A percentile compares a stretch with the other conserved stretches of the same genome.
phyloP scores from a whole-genome alignment of 2,888 invertebrate species.

The Temnothorax rugatulus region DNA sequence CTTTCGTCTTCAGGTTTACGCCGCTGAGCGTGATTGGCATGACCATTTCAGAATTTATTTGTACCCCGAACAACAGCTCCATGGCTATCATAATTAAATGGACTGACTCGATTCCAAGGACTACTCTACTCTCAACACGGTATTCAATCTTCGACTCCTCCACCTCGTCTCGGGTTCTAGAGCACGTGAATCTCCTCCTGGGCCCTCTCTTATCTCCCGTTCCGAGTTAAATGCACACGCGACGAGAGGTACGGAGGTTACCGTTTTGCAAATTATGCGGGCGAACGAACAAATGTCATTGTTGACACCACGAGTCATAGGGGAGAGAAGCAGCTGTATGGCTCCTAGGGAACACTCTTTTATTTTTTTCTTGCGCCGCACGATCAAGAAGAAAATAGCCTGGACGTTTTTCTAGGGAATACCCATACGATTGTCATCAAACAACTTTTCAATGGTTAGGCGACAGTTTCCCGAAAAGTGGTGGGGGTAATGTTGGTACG shows the following conservation, averaged over 20 bases:
- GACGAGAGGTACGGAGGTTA: not conserved
- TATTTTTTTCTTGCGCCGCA: not conserved
- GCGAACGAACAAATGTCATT: constrained; percentile 3
- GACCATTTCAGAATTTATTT: constrained; percentile 87
- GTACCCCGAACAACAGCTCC: constrained; percentile 86
- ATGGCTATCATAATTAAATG: constrained; percentile 73
- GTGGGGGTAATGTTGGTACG: no score
- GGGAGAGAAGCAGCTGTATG: not conserved
- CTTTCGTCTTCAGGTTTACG: constrained; percentile 89
- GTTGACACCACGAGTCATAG: not conserved
- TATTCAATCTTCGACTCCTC: not conserved
- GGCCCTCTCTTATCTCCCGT: no score
- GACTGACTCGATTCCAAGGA: not conserved
- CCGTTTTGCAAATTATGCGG: not conserved
- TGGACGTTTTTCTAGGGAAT: not conserved
- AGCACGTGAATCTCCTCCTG: not conserved
- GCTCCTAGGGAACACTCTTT: not conserved
- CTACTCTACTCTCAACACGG: not conserved
- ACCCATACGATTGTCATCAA: not conserved
- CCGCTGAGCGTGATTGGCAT: constrained; percentile 88
- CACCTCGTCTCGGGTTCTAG: no score
- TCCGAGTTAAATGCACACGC: not conserved
- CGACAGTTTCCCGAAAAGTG: no score
- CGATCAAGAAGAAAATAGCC: not conserved
- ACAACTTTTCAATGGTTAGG: not conserved